A percentile compares a stretch with the other conserved stretches of the same genome.
Evolutionary conservation across 2,113 vertebrate genomes (phyloP).

Genomic region (Thomomys bottae): DNA sequence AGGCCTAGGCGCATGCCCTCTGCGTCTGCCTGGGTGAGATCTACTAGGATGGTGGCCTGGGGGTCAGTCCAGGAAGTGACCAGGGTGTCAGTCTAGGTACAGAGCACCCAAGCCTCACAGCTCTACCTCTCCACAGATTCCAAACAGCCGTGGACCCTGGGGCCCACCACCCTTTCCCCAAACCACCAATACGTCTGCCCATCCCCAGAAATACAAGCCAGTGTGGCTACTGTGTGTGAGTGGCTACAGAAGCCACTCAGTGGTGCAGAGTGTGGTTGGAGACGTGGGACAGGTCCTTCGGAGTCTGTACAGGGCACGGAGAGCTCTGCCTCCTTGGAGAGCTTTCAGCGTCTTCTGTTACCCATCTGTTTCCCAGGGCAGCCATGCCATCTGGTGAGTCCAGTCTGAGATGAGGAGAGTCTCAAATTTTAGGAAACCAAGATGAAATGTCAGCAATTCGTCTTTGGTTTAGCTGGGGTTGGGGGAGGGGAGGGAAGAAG

Average conservation of each 20-base stretch:
- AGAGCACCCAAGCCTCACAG: too few relatives aligned
- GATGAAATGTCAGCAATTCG: not conserved
- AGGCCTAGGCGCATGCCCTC: not conserved
- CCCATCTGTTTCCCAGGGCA: not conserved
- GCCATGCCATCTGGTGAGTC: fast-evolving
- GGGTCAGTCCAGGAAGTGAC: too few relatives aligned
- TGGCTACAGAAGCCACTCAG: fast-evolving
- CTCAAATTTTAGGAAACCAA: not conserved
- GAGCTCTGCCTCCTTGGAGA: fast-evolving
- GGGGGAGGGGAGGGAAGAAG: not conserved
- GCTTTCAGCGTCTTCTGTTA: not conserved
- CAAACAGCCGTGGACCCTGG: not conserved
- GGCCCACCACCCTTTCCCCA: not conserved
- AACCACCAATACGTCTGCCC: fast-evolving
- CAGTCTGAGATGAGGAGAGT: not conserved
- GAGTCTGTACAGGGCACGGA: fast-evolving
- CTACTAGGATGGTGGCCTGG: too few relatives aligned
- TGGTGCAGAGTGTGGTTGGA: fast-evolving
- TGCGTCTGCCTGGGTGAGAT: fast-evolving
- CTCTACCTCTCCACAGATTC: not conserved
- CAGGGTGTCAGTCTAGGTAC: too few relatives aligned
- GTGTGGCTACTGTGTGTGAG: fast-evolving
- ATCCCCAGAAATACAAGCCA: too few relatives aligned
- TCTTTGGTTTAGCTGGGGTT: not conserved
- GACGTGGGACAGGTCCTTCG: too few relatives aligned